Conservation (phyloP, 2,797 vertebrate genomes). For the Siniperca undulata region DNA sequence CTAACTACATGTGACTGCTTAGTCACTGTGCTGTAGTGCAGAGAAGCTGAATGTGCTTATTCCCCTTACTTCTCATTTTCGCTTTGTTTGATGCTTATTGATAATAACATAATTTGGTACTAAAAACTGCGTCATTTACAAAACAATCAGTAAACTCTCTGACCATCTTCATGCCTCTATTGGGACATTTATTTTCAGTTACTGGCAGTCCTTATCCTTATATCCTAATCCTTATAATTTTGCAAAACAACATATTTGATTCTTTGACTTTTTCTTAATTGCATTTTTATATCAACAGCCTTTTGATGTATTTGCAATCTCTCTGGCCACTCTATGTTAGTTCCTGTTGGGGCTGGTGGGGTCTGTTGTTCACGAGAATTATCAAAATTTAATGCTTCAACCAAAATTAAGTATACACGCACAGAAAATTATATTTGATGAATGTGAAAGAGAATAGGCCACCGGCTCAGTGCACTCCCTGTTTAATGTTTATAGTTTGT, state of each 20-base stretch:
- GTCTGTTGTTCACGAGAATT: background rate
- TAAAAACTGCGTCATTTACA: slow-evolving; percentile 14
- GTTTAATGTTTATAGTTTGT: background rate
- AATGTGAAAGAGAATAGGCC: background rate
- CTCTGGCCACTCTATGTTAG: background rate
- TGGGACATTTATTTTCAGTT: background rate
- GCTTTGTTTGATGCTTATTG: slow-evolving; percentile 15
- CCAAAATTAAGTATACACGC: background rate
- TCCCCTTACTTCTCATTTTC: background rate
- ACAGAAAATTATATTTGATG: background rate
- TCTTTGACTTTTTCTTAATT: background rate
- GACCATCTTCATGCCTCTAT: background rate
- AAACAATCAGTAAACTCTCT: background rate
- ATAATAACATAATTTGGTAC: background rate
- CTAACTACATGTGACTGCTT: slow-evolving; percentile 42
- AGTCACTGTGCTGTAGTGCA: slow-evolving; percentile 51
- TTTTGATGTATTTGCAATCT: background rate
- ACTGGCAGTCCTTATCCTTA: background rate
- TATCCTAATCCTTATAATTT: background rate
- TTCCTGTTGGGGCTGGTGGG: background rate
- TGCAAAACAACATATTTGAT: background rate
- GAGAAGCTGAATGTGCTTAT: slow-evolving; percentile 43
- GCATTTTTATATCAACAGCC: background rate
- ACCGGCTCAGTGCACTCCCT: background rate
- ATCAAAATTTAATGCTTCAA: background rate